phyloP scores from a whole-genome alignment of 2,797 vertebrate species.

The Chromis chromis region DNA sequence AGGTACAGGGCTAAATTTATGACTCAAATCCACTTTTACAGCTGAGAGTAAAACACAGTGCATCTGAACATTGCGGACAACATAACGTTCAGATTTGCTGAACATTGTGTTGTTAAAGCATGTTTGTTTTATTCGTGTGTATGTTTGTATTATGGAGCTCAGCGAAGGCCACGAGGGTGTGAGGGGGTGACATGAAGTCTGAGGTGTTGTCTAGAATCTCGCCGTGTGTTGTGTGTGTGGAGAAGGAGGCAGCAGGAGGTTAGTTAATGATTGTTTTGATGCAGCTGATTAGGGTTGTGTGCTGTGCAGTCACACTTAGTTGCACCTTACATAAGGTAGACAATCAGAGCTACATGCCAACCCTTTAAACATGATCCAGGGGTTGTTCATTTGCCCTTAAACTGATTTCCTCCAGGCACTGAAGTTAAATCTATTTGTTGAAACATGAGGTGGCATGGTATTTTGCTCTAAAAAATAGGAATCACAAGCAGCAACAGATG shows the following conservation, averaged over 20 bases:
- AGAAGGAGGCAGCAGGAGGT: conserved; percentile 58
- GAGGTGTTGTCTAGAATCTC: conserved; percentile 49
- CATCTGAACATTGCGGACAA: conserved; percentile 13
- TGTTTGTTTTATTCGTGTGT: neutral
- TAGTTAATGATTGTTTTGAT: conserved; percentile 86
- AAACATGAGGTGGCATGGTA: neutral
- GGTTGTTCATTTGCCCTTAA: conserved; percentile 37
- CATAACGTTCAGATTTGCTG: conserved; percentile 25
- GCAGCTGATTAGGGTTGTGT: conserved; percentile 79
- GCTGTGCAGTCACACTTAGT: conserved; percentile 72
- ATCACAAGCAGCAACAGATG: conserved; percentile 23
- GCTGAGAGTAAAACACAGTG: conserved; percentile 11
- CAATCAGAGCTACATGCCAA: conserved; percentile 59
- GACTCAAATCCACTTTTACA: conserved; percentile 7
- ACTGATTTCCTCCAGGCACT: conserved; percentile 1
- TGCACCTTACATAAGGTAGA: conserved; percentile 52
- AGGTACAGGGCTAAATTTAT: conserved; percentile 7
- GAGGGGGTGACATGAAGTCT: conserved; percentile 37
- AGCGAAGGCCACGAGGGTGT: conserved; percentile 24
- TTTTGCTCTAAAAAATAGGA: conserved; percentile 2
- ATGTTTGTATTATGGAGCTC: conserved; percentile 51
- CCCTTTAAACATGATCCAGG: conserved; percentile 56
- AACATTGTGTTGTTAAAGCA: conserved; percentile 13
- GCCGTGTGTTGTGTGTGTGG: conserved; percentile 34
- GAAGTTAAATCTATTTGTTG: conserved; percentile 13